These are phyloP conservation scores for Axea sp. DNA, from an alignment of 2,888 invertebrate species.

Conservation along the genomic window DNA sequence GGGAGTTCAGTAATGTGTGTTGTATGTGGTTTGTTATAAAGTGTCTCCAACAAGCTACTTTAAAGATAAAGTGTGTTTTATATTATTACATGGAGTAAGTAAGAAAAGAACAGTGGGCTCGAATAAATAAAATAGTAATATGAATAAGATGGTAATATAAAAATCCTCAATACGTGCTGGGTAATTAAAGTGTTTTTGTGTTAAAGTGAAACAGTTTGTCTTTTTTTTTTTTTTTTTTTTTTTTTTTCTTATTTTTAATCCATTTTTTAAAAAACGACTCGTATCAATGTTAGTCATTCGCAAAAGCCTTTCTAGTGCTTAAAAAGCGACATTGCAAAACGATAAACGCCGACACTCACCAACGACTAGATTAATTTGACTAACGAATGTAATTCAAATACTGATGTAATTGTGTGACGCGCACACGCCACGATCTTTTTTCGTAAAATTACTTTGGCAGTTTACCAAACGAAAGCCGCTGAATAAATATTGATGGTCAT, in stretches of 20 bases:
- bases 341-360: constrained; percentile 71
- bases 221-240: no score
- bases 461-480: constrained; percentile 76
- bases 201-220: no score
- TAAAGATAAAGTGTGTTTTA: no score
- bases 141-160: no score
- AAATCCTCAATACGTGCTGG: no score
- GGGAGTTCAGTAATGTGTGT: no score
- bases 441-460: constrained; percentile 73
- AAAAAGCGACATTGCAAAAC: constrained; percentile 61
- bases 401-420: constrained; percentile 60
- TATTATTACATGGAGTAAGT: no score
- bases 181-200: no score
- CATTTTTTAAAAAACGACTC: constrained; percentile 31
- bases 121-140: no score
- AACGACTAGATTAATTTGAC: constrained; percentile 79
- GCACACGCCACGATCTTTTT: constrained; percentile 28
- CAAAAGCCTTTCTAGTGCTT: constrained; percentile 55
- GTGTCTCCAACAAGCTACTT: no score
- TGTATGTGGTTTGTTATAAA: no score
- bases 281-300: constrained; percentile 50
- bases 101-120: no score
- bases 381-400: constrained; percentile 77
- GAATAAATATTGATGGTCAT: constrained; percentile 69
- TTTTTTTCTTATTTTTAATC: constrained; percentile 3